Evolutionary conservation across 1,140 invertebrate genomes (phyloP).

Genomic region (Phymastichus coffea): DNA sequence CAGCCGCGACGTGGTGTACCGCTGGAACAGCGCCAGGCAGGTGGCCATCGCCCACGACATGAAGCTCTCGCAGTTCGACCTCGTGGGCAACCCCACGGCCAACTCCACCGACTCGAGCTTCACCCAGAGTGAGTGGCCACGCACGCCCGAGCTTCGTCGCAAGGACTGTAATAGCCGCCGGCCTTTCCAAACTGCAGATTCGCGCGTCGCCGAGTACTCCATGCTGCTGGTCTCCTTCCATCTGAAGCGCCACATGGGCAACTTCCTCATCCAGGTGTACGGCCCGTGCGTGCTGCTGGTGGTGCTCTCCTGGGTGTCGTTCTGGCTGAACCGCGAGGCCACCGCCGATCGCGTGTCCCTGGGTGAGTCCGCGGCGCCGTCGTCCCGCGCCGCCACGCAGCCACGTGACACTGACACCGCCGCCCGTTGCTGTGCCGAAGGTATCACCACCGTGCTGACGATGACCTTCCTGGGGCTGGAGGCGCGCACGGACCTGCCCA

Average conservation of each 20-base stretch:
- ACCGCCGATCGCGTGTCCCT: conserved; percentile 83
- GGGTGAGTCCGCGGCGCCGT: conserved; percentile 57
- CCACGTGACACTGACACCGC: too few relatives aligned
- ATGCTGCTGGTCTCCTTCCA: conserved; percentile 81
- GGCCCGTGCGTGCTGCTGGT: conserved; percentile 84
- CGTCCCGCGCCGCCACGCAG: not conserved
- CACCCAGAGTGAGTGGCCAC: conserved; percentile 43
- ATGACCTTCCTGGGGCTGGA: conserved; percentile 88
- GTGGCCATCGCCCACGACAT: conserved; percentile 81
- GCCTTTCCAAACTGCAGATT: too few relatives aligned
- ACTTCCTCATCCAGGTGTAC: conserved; percentile 87
- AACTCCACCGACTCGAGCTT: conserved; percentile 55
- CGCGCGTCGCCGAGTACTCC: conserved; percentile 67
- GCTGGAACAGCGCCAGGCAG: conserved; percentile 75
- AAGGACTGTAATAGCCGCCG: too few relatives aligned
- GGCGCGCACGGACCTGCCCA: conserved; percentile 80
- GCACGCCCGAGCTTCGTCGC: not conserved
- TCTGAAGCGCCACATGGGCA: conserved; percentile 81
- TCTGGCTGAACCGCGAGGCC: conserved; percentile 88
- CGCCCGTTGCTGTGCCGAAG: conserved; percentile 53
- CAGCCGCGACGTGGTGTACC: conserved; percentile 76
- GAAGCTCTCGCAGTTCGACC: conserved; percentile 84
- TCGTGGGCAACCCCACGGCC: conserved; percentile 74
- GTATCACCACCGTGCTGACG: conserved; percentile 83
- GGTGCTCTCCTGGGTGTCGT: conserved; percentile 87